These are phyloP conservation scores for Zaprionus capensis DNA, from an alignment of 1,140 invertebrate species.

Conservation along the genomic window DNA sequence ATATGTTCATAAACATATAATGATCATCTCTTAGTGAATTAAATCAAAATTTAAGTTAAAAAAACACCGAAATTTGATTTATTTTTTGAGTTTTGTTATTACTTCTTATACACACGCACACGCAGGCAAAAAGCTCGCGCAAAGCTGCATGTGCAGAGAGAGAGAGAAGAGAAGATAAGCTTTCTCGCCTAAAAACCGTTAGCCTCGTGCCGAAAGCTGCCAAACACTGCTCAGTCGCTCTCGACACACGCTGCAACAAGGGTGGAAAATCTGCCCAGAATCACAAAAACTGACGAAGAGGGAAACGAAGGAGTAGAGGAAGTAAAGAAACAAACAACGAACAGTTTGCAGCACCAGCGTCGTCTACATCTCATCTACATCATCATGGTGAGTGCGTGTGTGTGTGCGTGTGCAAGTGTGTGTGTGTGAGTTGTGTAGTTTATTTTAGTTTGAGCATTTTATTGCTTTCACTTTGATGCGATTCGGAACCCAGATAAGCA, in stretches of 20 bases:
- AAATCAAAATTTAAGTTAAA: constrained; percentile 35
- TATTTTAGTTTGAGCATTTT: constrained; percentile 14
- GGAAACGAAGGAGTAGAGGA: constrained; percentile 17
- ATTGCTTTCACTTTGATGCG: constrained; percentile 9
- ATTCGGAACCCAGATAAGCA: neutral
- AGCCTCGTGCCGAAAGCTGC: constrained; percentile 66
- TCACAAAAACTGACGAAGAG: constrained; percentile 17
- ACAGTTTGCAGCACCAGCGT: constrained; percentile 50
- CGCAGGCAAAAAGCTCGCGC: constrained; percentile 29
- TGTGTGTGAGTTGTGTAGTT: neutral
- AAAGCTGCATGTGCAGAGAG: constrained; percentile 46
- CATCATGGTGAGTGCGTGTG: constrained; percentile 67
- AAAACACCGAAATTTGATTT: neutral
- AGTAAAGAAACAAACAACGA: constrained; percentile 36
- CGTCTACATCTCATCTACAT: constrained; percentile 72
- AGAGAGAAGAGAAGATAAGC: constrained; percentile 29
- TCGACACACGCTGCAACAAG: constrained; percentile 64
- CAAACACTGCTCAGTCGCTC: constrained; percentile 66
- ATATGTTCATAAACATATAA: neutral
- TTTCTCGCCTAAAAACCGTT: constrained; percentile 66
- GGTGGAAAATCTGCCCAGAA: constrained; percentile 58
- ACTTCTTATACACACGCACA: neutral
- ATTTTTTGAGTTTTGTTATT: neutral
- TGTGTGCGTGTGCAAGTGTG: neutral
- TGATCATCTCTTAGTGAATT: constrained; percentile 5